Percentiles rank a stretch among this genome's conserved stretches.
Conservation (phyloP, 2,888 invertebrate species). For the Enchytraeus crypticus region DNA sequence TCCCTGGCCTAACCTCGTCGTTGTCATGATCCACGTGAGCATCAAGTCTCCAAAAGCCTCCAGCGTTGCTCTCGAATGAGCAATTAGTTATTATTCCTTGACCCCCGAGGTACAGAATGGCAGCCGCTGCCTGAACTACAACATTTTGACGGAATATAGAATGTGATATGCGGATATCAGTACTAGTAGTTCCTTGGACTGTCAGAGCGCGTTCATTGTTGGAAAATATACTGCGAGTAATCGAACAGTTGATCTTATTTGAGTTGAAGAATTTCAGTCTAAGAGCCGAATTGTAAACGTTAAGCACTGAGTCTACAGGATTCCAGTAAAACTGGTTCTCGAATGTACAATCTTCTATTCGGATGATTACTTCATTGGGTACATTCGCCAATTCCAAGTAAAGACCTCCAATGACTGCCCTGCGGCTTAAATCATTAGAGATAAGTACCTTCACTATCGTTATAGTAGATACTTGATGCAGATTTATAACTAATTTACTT, state of each 20-base stretch:
- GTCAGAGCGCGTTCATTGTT: not conserved
- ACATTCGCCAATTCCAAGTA: not conserved
- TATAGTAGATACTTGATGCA: not conserved
- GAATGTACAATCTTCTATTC: not conserved
- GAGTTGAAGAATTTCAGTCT: not conserved
- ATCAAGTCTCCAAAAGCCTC: conserved; percentile 11
- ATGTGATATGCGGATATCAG: not conserved
- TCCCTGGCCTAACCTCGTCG: not conserved
- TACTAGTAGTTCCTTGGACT: not conserved
- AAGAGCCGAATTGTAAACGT: not conserved
- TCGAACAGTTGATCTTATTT: not conserved
- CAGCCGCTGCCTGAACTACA: conserved; percentile 7
- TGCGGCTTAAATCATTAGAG: not conserved
- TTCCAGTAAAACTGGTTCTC: not conserved
- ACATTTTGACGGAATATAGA: not conserved
- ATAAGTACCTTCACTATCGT: not conserved
- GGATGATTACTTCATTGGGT: not conserved
- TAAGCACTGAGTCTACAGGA: not conserved
- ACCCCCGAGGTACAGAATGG: conserved; percentile 12
- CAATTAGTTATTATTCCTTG: not conserved
- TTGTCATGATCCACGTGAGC: not conserved
- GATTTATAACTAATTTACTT: not conserved
- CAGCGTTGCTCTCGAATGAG: conserved; percentile 20
- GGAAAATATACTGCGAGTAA: not conserved
- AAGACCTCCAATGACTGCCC: not conserved